Evolutionary conservation across 2,797 vertebrate species (phyloP).

Genomic region (Silurus aristotelis): DNA sequence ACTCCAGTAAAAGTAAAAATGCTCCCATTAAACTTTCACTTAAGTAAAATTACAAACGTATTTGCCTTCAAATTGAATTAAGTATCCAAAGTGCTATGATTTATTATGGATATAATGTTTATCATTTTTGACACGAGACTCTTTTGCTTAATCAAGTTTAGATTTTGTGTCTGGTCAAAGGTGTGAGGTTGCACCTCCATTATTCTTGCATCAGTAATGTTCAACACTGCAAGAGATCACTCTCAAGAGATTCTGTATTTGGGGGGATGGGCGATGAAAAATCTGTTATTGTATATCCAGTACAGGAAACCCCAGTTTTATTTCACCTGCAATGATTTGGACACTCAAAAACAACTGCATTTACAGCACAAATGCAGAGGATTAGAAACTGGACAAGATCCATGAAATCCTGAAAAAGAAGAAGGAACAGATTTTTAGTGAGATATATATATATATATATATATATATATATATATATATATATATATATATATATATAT

Average conservation of each 20-base stretch:
- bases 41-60: too few species aligned
- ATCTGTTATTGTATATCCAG: conserved; percentile 53
- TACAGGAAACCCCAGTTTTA: conserved; percentile 44
- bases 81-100: too few species aligned
- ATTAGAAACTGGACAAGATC: conserved; percentile 58
- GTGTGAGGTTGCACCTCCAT: conserved; percentile 73
- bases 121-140: too few species aligned
- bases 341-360: conserved; percentile 61
- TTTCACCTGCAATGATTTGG: conserved; percentile 66
- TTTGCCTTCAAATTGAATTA: too few species aligned
- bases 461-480: too few species aligned
- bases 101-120: too few species aligned
- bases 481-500: too few species aligned
- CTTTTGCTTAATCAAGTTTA: conserved; percentile 53
- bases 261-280: conserved; percentile 66
- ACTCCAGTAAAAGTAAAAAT: too few species aligned
- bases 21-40: too few species aligned
- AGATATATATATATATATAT: too few species aligned
- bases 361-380: conserved; percentile 61
- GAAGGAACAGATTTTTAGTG: conserved; percentile 24
- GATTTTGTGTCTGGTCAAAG: conserved; percentile 74
- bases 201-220: conserved; percentile 58
- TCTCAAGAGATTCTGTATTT: conserved; percentile 43
- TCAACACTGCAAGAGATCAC: conserved; percentile 57
- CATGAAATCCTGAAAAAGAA: conserved; percentile 66